Conservation (phyloP, 2,888 invertebrate genomes). For the Mesoligia furuncula region DNA sequence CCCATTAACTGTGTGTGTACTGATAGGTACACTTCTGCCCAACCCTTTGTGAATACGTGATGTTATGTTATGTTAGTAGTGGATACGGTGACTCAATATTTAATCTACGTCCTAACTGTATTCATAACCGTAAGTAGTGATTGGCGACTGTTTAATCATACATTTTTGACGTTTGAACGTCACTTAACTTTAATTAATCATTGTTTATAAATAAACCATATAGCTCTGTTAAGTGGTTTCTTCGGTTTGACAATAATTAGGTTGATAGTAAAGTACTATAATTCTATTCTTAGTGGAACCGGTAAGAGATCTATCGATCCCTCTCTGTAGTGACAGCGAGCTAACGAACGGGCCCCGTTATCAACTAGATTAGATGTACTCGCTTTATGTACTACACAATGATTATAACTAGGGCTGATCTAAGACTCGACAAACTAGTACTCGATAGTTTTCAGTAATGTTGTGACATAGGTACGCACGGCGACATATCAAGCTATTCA, state of each 20-base stretch:
- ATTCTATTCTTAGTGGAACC: background rate
- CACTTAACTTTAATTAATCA: too few species aligned
- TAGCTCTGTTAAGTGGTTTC: background rate
- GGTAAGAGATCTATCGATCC: background rate
- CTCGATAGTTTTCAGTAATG: conserved; percentile 5
- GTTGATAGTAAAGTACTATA: background rate
- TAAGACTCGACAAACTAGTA: background rate
- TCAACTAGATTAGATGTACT: conserved; percentile 28
- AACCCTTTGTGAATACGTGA: too few species aligned
- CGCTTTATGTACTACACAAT: conserved; percentile 26
- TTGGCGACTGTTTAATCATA: too few species aligned
- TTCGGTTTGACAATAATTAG: background rate
- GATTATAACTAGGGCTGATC: conserved; percentile 7
- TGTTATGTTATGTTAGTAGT: background rate
- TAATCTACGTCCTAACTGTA: too few species aligned
- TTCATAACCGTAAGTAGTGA: too few species aligned
- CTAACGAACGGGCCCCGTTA: conserved; percentile 12
- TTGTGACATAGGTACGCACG: background rate
- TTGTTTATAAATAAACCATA: background rate
- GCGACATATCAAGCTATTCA: background rate
- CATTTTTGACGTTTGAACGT: too few species aligned
- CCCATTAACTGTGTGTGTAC: too few species aligned
- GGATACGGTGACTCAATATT: too few species aligned
- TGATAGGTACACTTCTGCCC: too few species aligned
- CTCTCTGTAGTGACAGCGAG: conserved; percentile 1